A percentile compares a stretch with the other conserved stretches of the same genome.
Evolutionary conservation across 2,888 invertebrate species (phyloP).

Genomic region (Zeuzera pyrina): DNA sequence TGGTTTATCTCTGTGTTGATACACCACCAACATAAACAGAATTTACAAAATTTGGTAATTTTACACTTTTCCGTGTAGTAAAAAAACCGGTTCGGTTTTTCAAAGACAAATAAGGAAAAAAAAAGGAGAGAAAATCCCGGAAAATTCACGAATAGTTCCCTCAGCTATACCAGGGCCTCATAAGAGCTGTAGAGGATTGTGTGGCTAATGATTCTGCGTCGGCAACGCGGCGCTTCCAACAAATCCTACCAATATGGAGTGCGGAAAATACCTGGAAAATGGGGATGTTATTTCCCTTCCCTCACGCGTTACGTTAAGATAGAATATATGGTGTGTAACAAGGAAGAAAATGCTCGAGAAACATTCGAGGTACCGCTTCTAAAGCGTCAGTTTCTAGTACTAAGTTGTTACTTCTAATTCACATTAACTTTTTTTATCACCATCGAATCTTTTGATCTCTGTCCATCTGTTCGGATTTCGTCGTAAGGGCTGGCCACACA

Average conservation of each 20-base stretch:
- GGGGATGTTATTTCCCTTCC: constrained; percentile 42
- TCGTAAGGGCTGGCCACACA: constrained; percentile 72
- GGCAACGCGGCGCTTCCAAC: constrained; percentile 34
- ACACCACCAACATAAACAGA: neutral
- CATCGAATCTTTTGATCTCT: constrained; percentile 59
- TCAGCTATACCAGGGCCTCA: constrained; percentile 38
- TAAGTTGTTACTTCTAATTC: constrained; percentile 62
- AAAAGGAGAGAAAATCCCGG: constrained; percentile 39
- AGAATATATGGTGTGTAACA: constrained; percentile 31
- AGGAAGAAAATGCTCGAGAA: constrained; percentile 16
- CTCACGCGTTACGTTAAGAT: constrained; percentile 19
- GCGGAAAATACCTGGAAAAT: constrained; percentile 68
- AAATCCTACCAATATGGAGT: constrained; percentile 67
- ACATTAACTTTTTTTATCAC: constrained; percentile 66
- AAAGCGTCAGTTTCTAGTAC: constrained; percentile 35
- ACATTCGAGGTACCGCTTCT: constrained; percentile 7
- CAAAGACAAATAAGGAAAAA: constrained; percentile 27
- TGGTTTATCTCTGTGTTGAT: neutral
- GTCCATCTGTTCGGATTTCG: constrained; percentile 68
- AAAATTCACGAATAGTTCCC: constrained; percentile 57
- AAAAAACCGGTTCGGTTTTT: constrained; percentile 8
- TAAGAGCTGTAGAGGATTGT: constrained; percentile 45
- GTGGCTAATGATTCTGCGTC: constrained; percentile 56
- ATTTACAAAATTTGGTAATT: neutral
- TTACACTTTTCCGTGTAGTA: no score